Conservation (phyloP, 2,113 vertebrate genomes). For the Falco punctatus region DNA sequence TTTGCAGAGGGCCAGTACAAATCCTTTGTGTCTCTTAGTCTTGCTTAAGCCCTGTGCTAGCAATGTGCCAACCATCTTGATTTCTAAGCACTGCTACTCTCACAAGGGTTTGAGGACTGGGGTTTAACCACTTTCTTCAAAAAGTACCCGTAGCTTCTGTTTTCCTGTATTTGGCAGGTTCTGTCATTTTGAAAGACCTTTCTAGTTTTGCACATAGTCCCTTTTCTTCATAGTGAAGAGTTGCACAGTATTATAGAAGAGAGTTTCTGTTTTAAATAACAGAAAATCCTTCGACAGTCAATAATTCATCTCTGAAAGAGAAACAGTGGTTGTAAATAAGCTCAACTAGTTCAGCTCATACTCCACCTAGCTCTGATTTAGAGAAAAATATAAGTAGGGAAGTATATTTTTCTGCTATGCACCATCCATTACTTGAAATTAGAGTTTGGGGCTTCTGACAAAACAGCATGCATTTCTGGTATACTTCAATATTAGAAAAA, state of each 20-base stretch:
- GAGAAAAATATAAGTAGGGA: not conserved
- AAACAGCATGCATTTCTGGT: not conserved
- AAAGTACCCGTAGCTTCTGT: not conserved
- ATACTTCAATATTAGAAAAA: not conserved
- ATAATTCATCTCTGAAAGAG: conserved; percentile 9
- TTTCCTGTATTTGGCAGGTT: not conserved
- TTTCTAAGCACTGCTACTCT: not conserved
- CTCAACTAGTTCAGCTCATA: not conserved
- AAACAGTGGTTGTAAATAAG: conserved; percentile 12
- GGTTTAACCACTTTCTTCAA: not conserved
- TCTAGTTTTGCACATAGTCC: not conserved
- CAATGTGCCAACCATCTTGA: not conserved
- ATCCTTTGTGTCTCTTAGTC: not conserved
- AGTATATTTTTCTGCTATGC: not conserved
- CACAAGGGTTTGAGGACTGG: not conserved
- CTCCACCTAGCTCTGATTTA: conserved; percentile 5
- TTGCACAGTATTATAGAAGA: not conserved
- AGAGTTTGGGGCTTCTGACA: not conserved
- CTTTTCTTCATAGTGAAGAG: not conserved
- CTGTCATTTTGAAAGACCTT: not conserved
- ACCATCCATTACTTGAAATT: not conserved
- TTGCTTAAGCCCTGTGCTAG: not conserved
- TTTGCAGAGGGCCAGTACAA: not conserved
- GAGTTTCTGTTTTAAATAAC: not conserved
- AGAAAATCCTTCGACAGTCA: not conserved